A percentile compares a stretch with the other conserved stretches of the same genome.
phyloP scores from a whole-genome alignment of 2,797 vertebrate genomes.

The Cygnus olor region DNA sequence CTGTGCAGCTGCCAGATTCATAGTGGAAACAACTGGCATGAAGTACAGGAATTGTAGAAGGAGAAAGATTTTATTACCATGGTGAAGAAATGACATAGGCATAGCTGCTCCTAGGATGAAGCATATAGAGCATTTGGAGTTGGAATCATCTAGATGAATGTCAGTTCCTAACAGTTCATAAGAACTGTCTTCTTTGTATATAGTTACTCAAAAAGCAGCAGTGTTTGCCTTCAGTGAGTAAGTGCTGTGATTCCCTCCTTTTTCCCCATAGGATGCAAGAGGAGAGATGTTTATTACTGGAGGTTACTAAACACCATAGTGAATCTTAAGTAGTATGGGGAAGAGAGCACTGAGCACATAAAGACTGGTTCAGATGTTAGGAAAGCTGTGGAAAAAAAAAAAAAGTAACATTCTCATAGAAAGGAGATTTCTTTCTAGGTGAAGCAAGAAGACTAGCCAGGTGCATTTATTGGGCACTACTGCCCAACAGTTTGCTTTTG shows the following conservation, averaged over 20 bases:
- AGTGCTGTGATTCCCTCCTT: background rate
- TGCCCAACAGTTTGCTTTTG: background rate
- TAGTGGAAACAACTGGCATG: background rate
- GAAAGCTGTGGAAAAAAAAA: background rate
- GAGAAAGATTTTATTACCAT: background rate
- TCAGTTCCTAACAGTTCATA: background rate
- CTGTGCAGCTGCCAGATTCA: background rate
- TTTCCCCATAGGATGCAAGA: background rate
- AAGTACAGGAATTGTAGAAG: background rate
- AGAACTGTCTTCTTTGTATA: background rate
- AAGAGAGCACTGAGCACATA: background rate
- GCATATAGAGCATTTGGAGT: background rate
- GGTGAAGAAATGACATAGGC: background rate
- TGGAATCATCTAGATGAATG: background rate
- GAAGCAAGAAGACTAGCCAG: background rate
- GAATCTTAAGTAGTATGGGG: background rate
- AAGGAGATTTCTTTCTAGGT: background rate
- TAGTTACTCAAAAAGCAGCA: background rate
- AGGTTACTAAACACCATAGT: background rate
- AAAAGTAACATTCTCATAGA: background rate
- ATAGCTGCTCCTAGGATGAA: background rate
- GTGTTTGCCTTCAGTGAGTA: background rate
- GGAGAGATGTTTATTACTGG: background rate
- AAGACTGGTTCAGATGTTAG: background rate
- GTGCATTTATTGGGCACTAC: background rate